Evolutionary conservation across 2,797 vertebrate species (phyloP).

Genomic region (Hybognathus amarus): DNA sequence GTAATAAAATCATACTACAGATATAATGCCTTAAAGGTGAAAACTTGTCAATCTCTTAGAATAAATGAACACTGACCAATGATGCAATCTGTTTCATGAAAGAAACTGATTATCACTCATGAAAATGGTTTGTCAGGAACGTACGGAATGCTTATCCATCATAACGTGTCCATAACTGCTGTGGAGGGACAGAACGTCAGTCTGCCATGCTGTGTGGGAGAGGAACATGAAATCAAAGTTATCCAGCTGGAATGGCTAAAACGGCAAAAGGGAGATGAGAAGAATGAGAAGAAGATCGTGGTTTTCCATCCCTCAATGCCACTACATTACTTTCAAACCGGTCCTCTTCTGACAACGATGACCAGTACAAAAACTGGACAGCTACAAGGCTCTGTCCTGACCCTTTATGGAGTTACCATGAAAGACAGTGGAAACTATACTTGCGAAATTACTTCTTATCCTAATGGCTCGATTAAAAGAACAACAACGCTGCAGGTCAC

Average conservation of each 20-base stretch:
- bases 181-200: slow-evolving; percentile 59
- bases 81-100: background rate
- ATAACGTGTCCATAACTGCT: slow-evolving; percentile 43
- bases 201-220: slow-evolving; percentile 60
- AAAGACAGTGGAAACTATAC: slow-evolving; percentile 65
- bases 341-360: slow-evolving; percentile 39
- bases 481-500: slow-evolving; percentile 64
- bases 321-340: rapidly evolving
- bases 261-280: background rate
- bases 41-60: background rate
- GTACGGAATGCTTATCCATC: background rate
- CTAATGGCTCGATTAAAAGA: slow-evolving; percentile 37
- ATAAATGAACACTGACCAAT: background rate
- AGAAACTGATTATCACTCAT: background rate
- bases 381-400: slow-evolving; percentile 47
- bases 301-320: rapidly evolving
- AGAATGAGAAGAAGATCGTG: slow-evolving; percentile 51
- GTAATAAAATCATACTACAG: background rate
- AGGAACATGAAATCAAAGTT: rapidly evolving
- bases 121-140: slow-evolving; percentile 38
- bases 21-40: background rate
- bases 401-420: slow-evolving; percentile 51
- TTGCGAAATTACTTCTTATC: slow-evolving; percentile 66
- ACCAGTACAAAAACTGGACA: rapidly evolving
- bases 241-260: slow-evolving; percentile 66